Evolutionary conservation across 2,888 invertebrate genomes (phyloP), one percentile per base, ranked within the genome.

Genomic region (Phanerotoma sp.): DNA sequence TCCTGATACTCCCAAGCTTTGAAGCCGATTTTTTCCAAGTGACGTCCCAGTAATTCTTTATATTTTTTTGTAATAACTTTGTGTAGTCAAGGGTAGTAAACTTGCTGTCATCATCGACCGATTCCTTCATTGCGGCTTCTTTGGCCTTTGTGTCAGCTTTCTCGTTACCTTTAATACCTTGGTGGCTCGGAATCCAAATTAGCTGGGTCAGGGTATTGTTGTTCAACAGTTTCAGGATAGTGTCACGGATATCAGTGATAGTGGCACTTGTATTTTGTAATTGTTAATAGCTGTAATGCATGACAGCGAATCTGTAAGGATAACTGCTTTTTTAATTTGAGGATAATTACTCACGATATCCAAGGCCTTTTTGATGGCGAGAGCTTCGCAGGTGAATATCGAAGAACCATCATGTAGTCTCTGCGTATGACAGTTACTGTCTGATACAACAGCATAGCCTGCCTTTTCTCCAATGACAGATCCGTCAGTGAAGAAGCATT

Each of bases 381-480:
- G 18, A 11, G 51, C 51, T 41, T 42, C 42, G 32, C 42, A 51
- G 10, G 51, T 33, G 33, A 51, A 51, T 18, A 51, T 42, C 25
- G 41, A 33, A 30, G 3, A 10, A 20, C n/a, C 18, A 6, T 32
- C 44, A 15, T n/a, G 51, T 6, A 33, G 11, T 21, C 22, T 51
- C 11, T 5, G 3, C n/a, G 18, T 10, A 10, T 4, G 1, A 13
- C 10, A 20, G 4, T n/a, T 51, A 9, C 20, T 13, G 9, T 38
- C 20, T 11, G 11, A 20, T 22, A 46, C 46, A n/a, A 40, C 6
- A 3, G 52, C 38, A 21, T 32, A 46, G 10, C 46, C 46, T 4
- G 40, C 32, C 30, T 22, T 32, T 1, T 7, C 18, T n/a, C 46
- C 5, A 3, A 11, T 21, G 16, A 40, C 47, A 0, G 52, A 53